phyloP scores from a whole-genome alignment of 2,888 invertebrate species.

The Pelosia muscerda region DNA sequence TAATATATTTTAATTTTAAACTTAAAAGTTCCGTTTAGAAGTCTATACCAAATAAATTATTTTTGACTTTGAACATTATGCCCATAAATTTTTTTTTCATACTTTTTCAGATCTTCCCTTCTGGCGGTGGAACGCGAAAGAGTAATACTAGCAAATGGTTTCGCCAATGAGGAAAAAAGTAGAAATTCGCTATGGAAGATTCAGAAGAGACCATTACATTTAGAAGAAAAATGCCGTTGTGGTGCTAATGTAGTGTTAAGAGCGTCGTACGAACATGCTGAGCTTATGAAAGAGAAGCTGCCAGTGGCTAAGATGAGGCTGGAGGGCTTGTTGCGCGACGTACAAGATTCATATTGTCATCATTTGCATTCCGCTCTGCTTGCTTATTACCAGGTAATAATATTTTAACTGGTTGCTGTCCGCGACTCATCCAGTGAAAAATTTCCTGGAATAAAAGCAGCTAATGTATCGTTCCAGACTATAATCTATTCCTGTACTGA shows the following conservation, averaged over 20 bases:
- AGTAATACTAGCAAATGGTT: conserved; percentile 60
- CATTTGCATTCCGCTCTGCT: conserved; percentile 74
- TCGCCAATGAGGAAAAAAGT: conserved; percentile 67
- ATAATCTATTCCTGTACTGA: too few relatives aligned
- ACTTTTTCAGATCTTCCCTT: conserved; percentile 67
- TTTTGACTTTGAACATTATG: too few relatives aligned
- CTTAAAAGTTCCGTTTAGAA: too few relatives aligned
- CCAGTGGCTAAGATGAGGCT: conserved; percentile 70
- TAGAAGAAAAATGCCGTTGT: conserved; percentile 66
- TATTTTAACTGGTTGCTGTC: too few relatives aligned
- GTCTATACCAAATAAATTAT: too few relatives aligned
- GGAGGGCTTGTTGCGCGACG: conserved; percentile 68
- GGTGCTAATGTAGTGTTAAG: conserved; percentile 60
- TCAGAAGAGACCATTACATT: conserved; percentile 58
- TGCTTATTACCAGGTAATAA: conserved; percentile 73
- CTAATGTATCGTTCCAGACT: too few relatives aligned
- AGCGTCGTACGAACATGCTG: conserved; percentile 70
- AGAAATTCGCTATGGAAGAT: conserved; percentile 70
- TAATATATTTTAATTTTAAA: too few relatives aligned
- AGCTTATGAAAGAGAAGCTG: conserved; percentile 66
- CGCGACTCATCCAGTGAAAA: too few relatives aligned
- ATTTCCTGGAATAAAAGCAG: too few relatives aligned
- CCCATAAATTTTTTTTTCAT: too few relatives aligned
- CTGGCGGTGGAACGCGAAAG: conserved; percentile 73
- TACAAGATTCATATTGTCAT: conserved; percentile 78